A percentile compares a stretch with the other conserved stretches of the same genome.
These are phyloP conservation scores for Myotis daubentonii DNA, from an alignment of 2,797 vertebrate species.

Conservation along the genomic window DNA sequence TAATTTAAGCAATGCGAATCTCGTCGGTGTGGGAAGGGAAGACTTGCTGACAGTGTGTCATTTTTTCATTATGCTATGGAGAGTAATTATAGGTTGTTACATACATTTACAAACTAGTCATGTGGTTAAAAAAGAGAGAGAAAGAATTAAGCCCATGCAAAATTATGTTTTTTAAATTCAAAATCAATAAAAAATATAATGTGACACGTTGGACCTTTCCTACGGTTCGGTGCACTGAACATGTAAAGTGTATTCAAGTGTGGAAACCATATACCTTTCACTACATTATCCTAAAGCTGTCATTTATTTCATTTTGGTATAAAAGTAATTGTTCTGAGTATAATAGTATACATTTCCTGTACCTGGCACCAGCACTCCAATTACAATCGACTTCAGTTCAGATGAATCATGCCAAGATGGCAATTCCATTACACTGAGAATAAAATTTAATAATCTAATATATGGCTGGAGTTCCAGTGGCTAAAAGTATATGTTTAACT, in stretches of 20 bases:
- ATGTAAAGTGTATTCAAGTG: slow-evolving; percentile 31
- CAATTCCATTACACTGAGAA: slow-evolving; percentile 60
- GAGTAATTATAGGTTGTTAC: slow-evolving; percentile 71
- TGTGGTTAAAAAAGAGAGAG: slow-evolving; percentile 19
- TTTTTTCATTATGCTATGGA: slow-evolving; percentile 62
- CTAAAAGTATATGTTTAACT: slow-evolving; percentile 66
- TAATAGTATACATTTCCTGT: slow-evolving; percentile 48
- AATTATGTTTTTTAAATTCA: slow-evolving; percentile 70
- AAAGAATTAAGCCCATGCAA: slow-evolving; percentile 64
- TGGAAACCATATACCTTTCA: slow-evolving; percentile 69
- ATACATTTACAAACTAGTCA: slow-evolving; percentile 53
- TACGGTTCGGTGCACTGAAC: slow-evolving; percentile 28
- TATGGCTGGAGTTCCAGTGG: slow-evolving; percentile 69
- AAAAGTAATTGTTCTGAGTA: slow-evolving; percentile 72
- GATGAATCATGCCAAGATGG: slow-evolving; percentile 72
- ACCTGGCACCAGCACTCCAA: slow-evolving; percentile 40
- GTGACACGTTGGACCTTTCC: slow-evolving; percentile 52
- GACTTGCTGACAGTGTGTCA: slow-evolving; percentile 67
- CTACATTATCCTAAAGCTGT: slow-evolving; percentile 61
- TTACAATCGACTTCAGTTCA: slow-evolving; percentile 74
- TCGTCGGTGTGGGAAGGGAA: neutral
- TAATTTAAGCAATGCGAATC: slow-evolving; percentile 71
- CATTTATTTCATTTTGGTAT: slow-evolving; percentile 70
- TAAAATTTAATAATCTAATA: slow-evolving; percentile 77
- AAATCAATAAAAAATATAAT: slow-evolving; percentile 64